Percentiles rank a stretch among this genome's conserved stretches.
These are phyloP conservation scores for Zalophus californianus DNA, from an alignment of 2,797 vertebrate genomes.

Conservation along the genomic window DNA sequence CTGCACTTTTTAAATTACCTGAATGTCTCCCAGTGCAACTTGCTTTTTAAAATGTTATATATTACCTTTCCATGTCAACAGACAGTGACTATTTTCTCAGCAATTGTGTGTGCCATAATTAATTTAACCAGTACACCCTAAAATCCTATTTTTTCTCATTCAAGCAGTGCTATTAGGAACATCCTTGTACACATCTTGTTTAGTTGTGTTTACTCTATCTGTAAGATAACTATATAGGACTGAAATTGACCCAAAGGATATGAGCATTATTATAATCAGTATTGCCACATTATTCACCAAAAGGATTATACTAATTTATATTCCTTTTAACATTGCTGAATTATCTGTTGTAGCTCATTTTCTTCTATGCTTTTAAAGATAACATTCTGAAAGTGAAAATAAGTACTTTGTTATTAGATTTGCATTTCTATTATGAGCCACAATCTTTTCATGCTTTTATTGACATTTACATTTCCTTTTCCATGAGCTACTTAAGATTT, in stretches of 20 bases:
- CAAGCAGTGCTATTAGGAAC: not conserved
- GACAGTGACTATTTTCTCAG: not conserved
- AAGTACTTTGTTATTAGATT: not conserved
- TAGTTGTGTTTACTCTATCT: not conserved
- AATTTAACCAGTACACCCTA: not conserved
- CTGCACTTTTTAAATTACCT: not conserved
- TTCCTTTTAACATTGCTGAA: not conserved
- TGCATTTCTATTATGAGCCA: not conserved
- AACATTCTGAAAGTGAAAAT: not conserved
- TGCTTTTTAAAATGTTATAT: constrained; percentile 18
- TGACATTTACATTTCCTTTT: constrained; percentile 32
- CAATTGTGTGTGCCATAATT: not conserved
- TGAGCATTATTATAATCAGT: constrained; percentile 25
- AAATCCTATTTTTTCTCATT: constrained; percentile 7
- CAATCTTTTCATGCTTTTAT: not conserved
- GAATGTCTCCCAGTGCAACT: not conserved
- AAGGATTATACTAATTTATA: not conserved
- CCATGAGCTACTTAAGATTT: not conserved
- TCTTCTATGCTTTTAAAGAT: not conserved
- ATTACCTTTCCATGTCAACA: not conserved
- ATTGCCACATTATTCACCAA: not conserved
- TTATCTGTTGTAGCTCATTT: not conserved
- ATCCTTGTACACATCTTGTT: not conserved
- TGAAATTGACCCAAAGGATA: not conserved
- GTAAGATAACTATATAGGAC: not conserved